These are phyloP conservation scores for Porites rus DNA, from an alignment of 92 coral and sea anemone genomes.

Conservation along the genomic window DNA sequence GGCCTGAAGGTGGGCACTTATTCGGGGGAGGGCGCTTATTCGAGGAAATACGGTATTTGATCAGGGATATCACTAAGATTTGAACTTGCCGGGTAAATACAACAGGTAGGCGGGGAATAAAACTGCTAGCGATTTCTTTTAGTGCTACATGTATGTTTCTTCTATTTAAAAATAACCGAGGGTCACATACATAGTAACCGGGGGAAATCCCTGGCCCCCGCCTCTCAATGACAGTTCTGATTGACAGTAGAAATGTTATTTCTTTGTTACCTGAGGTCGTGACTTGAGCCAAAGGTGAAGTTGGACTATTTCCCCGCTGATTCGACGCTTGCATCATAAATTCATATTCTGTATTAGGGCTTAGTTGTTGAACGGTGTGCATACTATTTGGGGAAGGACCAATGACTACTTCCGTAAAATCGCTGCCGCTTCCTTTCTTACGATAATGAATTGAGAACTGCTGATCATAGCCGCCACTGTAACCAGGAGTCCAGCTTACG, in stretches of 20 bases:
- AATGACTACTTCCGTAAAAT: conserved; percentile 30
- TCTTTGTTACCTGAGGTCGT: conserved; percentile 67
- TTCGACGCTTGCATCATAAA: conserved; percentile 72
- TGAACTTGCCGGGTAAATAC: too few relatives aligned
- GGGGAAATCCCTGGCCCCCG: too few relatives aligned
- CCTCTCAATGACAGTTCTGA: too few relatives aligned
- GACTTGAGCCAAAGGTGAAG: conserved; percentile 20
- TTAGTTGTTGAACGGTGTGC: conserved; percentile 58
- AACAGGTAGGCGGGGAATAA: too few relatives aligned
- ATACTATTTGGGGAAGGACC: conserved; percentile 39
- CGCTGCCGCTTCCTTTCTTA: conserved; percentile 12
- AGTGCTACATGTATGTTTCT: too few relatives aligned
- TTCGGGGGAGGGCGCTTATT: too few relatives aligned
- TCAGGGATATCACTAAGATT: too few relatives aligned
- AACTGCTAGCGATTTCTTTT: too few relatives aligned
- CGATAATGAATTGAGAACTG: conserved; percentile 64
- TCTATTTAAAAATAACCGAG: too few relatives aligned
- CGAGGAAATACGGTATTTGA: too few relatives aligned
- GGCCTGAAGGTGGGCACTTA: too few relatives aligned
- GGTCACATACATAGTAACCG: too few relatives aligned
- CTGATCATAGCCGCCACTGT: conserved; percentile 77
- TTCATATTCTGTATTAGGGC: conserved; percentile 74
- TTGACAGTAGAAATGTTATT: neutral
- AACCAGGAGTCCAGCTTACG: conserved; percentile 86
- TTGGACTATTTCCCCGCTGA: conserved; percentile 49